These are phyloP conservation scores for Notothenia coriiceps DNA, from an alignment of 2,113 vertebrate species.

Conservation along the genomic window DNA sequence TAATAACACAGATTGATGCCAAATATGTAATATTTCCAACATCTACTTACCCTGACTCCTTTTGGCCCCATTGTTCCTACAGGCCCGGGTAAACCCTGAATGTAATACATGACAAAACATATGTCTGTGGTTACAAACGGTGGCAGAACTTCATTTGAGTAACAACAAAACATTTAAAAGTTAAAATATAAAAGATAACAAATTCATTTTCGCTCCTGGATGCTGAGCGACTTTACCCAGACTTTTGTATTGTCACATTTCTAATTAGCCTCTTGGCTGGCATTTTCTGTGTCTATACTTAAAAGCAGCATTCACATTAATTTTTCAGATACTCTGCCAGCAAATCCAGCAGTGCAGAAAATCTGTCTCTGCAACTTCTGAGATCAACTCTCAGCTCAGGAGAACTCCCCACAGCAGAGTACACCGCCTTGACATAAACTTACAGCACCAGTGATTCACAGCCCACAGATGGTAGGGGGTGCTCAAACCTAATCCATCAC, in stretches of 20 bases:
- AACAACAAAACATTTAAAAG: not conserved
- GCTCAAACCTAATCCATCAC: constrained; percentile 74
- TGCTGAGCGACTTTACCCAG: not conserved
- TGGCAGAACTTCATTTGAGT: not conserved
- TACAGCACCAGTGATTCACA: constrained; percentile 42
- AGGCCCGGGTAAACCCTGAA: constrained; percentile 95
- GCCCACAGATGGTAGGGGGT: constrained; percentile 67
- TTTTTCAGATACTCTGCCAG: constrained; percentile 20
- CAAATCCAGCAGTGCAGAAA: constrained; percentile 17
- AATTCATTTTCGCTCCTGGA: not conserved
- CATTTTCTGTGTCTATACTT: constrained; percentile 20
- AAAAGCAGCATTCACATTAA: constrained; percentile 13
- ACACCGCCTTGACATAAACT: constrained; percentile 30
- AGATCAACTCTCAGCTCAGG: constrained; percentile 35
- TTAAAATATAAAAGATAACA: not conserved
- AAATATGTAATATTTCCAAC: not conserved
- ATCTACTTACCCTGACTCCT: constrained; percentile 91
- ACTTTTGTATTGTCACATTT: constrained; percentile 1
- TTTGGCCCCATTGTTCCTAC: constrained; percentile 92
- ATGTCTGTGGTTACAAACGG: constrained; percentile 28
- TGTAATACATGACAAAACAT: constrained; percentile 66
- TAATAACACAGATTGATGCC: not conserved
- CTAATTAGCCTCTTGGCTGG: constrained; percentile 1
- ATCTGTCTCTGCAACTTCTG: constrained; percentile 10
- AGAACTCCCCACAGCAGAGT: constrained; percentile 15